phyloP scores from a whole-genome alignment of 2,888 invertebrate species.

The Sussaba pulchella region DNA sequence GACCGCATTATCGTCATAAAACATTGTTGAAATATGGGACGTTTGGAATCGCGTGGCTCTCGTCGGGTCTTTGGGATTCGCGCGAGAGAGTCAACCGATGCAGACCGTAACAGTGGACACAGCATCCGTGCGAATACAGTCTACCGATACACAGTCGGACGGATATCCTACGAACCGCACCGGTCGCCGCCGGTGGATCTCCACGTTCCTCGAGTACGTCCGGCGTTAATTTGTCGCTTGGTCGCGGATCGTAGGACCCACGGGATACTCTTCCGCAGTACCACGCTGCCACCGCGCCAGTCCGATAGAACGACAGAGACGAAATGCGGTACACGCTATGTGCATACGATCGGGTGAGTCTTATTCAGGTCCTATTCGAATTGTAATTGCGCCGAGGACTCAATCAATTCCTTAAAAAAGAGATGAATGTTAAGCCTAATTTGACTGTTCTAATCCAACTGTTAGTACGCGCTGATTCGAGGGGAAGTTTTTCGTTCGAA shows the following conservation, averaged over 20 bases:
- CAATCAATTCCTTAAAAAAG: no score
- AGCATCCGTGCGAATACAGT: slow-evolving; percentile 32
- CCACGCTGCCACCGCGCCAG: slow-evolving; percentile 13
- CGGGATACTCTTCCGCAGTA: slow-evolving; percentile 70
- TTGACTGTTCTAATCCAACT: no score
- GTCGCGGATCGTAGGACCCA: slow-evolving; percentile 75
- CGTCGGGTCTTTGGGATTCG: slow-evolving; percentile 36
- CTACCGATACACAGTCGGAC: slow-evolving; percentile 20
- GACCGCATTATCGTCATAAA: slow-evolving; percentile 51
- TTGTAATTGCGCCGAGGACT: no score
- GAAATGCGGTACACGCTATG: slow-evolving; percentile 61
- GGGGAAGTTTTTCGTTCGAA: no score
- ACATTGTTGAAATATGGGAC: slow-evolving; percentile 54
- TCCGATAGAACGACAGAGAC: slow-evolving; percentile 45
- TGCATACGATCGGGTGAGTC: no score
- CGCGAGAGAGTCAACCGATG: slow-evolving; percentile 5
- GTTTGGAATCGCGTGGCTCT: not conserved
- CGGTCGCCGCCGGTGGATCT: slow-evolving; percentile 59
- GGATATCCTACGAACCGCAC: slow-evolving; percentile 58
- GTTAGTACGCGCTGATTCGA: no score
- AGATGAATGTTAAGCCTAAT: no score
- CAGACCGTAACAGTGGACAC: not conserved
- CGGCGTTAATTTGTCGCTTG: slow-evolving; percentile 79
- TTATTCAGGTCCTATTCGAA: no score
- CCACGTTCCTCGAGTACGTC: slow-evolving; percentile 64